Percentiles rank a stretch among this genome's conserved stretches.
phyloP scores from a whole-genome alignment of 2,797 vertebrate genomes.

The Sphenopsis melanotis region DNA sequence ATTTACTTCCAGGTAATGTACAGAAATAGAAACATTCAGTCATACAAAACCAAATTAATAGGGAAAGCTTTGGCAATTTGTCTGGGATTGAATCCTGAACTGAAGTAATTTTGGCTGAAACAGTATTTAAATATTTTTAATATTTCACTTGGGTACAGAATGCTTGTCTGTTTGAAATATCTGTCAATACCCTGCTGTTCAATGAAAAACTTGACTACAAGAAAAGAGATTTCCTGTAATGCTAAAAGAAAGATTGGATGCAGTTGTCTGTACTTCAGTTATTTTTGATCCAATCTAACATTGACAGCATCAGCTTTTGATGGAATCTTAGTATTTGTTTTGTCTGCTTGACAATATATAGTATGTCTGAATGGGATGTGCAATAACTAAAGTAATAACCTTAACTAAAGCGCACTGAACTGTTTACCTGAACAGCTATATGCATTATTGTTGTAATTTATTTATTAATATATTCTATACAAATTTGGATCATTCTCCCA shows the following conservation, averaged over 20 bases:
- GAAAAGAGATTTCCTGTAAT: constrained; percentile 57
- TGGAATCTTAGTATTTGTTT: constrained; percentile 63
- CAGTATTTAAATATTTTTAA: constrained; percentile 50
- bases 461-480: constrained; percentile 73
- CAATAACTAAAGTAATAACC: constrained; percentile 75
- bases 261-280: constrained; percentile 60
- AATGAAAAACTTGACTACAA: constrained; percentile 57
- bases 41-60: constrained; percentile 61
- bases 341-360: constrained; percentile 66
- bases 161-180: constrained; percentile 55
- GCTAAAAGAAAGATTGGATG: constrained; percentile 59
- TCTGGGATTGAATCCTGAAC: constrained; percentile 61
- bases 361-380: constrained; percentile 75
- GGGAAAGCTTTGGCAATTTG: constrained; percentile 56
- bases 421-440: constrained; percentile 73
- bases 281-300: constrained; percentile 67
- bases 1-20: constrained; percentile 99
- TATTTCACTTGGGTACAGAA: constrained; percentile 58
- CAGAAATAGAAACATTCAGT: constrained; percentile 80
- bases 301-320: constrained; percentile 64
- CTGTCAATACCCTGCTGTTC: constrained; percentile 47
- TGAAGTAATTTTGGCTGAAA: constrained; percentile 64
- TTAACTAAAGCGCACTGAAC: constrained; percentile 66
- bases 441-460: constrained; percentile 72
- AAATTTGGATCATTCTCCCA: constrained; percentile 44